Percentiles rank a stretch among this genome's conserved stretches.
Evolutionary conservation across 2,888 invertebrate genomes (phyloP).

Genomic region (Acleris holmiana): DNA sequence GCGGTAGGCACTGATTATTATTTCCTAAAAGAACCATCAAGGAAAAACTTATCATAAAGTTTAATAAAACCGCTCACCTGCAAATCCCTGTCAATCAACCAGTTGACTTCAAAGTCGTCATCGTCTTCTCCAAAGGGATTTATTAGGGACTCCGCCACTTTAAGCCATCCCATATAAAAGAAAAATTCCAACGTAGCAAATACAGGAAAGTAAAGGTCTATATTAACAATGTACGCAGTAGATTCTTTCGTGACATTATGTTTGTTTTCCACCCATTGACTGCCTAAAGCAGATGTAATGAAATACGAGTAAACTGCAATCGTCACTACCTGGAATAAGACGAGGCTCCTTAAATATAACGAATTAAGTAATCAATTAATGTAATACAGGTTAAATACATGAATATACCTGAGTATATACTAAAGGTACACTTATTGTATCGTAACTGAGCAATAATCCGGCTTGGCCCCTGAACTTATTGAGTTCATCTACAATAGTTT

Average conservation of each 20-base stretch:
- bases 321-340: constrained; percentile 89
- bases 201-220: constrained; percentile 95
- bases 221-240: constrained; percentile 79
- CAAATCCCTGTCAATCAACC: constrained; percentile 95
- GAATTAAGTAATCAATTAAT: background rate
- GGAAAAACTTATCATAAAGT: too few species aligned
- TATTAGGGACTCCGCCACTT: constrained; percentile 95
- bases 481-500: constrained; percentile 94
- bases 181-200: constrained; percentile 95
- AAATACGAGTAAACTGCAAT: constrained; percentile 97
- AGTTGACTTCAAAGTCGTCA: constrained; percentile 96
- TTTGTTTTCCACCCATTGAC: constrained; percentile 92
- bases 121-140: constrained; percentile 97
- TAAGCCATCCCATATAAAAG: constrained; percentile 95
- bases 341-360: background rate
- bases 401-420: constrained; percentile 91
- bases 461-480: constrained; percentile 93
- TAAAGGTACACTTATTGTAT: constrained; percentile 91
- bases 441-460: constrained; percentile 90
- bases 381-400: too few species aligned
- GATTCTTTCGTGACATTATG: constrained; percentile 55
- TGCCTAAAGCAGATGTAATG: constrained; percentile 93
- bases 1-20: too few species aligned
- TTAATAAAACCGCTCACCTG: constrained; percentile 80
- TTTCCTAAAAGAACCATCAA: too few species aligned